Percentiles rank a stretch among this genome's conserved stretches.
Conservation (phyloP, 2,888 invertebrate species). For the Drosophila siamana region DNA sequence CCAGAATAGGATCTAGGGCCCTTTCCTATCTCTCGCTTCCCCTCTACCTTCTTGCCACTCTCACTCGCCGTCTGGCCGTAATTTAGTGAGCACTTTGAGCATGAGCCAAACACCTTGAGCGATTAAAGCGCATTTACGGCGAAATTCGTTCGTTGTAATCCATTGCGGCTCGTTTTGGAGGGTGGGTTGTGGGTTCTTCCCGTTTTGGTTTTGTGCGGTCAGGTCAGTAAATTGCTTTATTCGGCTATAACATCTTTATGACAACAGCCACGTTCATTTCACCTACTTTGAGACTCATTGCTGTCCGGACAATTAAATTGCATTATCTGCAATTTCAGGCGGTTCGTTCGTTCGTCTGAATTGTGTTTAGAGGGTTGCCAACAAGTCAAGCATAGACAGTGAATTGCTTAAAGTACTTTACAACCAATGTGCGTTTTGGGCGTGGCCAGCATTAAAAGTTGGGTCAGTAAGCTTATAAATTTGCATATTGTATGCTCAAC, state of each 20-base stretch:
- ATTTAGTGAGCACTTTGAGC: constrained; percentile 25
- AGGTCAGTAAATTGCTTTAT: constrained; percentile 9
- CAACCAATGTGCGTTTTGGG: not conserved
- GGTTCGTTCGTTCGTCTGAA: not conserved
- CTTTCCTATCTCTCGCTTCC: not conserved
- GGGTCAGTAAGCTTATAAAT: not conserved
- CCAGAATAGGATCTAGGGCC: not conserved
- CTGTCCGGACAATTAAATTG: not conserved
- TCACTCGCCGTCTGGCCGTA: not conserved
- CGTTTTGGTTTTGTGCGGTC: no score
- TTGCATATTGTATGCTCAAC: no score
- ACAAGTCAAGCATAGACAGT: not conserved
- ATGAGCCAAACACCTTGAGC: constrained; percentile 32
- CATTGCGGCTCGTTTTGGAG: no score
- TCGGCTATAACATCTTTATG: not conserved
- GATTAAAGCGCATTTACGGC: constrained; percentile 26
- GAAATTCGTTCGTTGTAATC: not conserved
- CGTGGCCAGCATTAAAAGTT: not conserved
- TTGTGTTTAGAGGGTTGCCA: not conserved
- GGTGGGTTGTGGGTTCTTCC: not conserved
- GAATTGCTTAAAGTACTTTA: not conserved
- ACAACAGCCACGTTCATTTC: not conserved
- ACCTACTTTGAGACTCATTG: not conserved
- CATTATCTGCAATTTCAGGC: not conserved
- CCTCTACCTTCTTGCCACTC: no score